Base-by-base conservation (phyloP, 1,140 invertebrate species). In the Rhopalosiphum padi region DNA sequence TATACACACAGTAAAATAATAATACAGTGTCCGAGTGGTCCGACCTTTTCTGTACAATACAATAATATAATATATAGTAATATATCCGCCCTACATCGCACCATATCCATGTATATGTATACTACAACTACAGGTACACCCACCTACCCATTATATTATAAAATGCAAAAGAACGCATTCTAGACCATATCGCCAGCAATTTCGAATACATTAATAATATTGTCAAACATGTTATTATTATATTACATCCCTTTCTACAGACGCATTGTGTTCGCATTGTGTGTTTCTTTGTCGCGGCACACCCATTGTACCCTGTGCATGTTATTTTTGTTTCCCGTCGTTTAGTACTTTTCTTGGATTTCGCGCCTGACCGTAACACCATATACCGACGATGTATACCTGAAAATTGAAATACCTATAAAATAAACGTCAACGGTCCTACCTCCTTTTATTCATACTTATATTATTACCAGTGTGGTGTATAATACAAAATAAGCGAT, bases 321-420 rank as follows among this genome's bases (percentile, higher is more conserved):
- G 43, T 46, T 46, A 87, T 87, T 87, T 87, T 48, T 87, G 85
- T 87, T 87, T 87, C 85, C 85, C 85, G 85, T 43, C 37, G 85
- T 48, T 48, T 48, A 41, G 43, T 25, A 30, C 43, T 87, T 87
- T 87, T 85, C 83, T 85, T 85, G 22, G 83, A 85, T 85, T 85
- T 85, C 22, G 22, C 60, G 60, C 35, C 60, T 41, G 22, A 43
- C 83, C 83, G 37, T 85, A 85, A 25, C 37, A 43, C 37, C 37
- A 4, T 37, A 43, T n/a, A 41, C 41, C 21, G 83, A 41, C 41
- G 23, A 41, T 22, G 7, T 25, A 30, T 25, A 43, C 83, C 21
- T n/a, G 48, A 51, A 51, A 51, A 51, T 51, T 60, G n/a, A 35
- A 77, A 77, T 77, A n/a, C 60, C 60, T n/a, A 77, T 77, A 77